phyloP scores from a whole-genome alignment of 2,888 invertebrate genomes.

The Phaedon cochleariae region DNA sequence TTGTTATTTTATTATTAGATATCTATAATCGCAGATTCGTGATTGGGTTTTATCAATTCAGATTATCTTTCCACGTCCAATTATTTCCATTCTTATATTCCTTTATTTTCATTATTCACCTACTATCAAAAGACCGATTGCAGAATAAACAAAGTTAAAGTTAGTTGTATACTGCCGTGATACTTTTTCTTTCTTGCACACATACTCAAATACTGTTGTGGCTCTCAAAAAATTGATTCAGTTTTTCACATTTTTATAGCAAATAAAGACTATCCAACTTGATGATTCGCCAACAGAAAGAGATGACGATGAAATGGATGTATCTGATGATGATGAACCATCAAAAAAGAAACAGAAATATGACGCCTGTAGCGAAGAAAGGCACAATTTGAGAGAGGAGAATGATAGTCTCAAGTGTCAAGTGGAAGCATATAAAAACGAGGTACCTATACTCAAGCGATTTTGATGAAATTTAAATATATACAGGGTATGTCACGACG shows the following conservation, averaged over 20 bases:
- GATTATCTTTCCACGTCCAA: too few relatives aligned
- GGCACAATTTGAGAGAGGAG: slow-evolving; percentile 72
- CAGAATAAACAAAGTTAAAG: too few relatives aligned
- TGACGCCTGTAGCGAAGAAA: slow-evolving; percentile 47
- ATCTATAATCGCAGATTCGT: too few relatives aligned
- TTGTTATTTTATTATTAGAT: too few relatives aligned
- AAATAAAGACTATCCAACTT: slow-evolving; percentile 73
- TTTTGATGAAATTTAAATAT: too few relatives aligned
- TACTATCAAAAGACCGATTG: too few relatives aligned
- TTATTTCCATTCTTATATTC: too few relatives aligned
- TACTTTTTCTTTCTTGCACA: not conserved
- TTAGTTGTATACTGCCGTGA: too few relatives aligned
- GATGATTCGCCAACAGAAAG: slow-evolving; percentile 68
- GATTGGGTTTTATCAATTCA: too few relatives aligned
- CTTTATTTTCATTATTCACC: too few relatives aligned
- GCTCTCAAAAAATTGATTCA: not conserved
- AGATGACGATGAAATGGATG: slow-evolving; percentile 87
- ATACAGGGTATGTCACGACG: too few relatives aligned
- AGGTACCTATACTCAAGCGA: too few relatives aligned
- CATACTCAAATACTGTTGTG: not conserved
- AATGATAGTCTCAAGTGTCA: slow-evolving; percentile 91
- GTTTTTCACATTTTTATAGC: slow-evolving; percentile 62
- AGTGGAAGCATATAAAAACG: slow-evolving; percentile 93
- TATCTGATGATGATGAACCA: slow-evolving; percentile 78
- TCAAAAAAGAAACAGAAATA: slow-evolving; percentile 54